Conservation (phyloP, 2,113 vertebrate genomes). For the Lipophrys pholis region DNA sequence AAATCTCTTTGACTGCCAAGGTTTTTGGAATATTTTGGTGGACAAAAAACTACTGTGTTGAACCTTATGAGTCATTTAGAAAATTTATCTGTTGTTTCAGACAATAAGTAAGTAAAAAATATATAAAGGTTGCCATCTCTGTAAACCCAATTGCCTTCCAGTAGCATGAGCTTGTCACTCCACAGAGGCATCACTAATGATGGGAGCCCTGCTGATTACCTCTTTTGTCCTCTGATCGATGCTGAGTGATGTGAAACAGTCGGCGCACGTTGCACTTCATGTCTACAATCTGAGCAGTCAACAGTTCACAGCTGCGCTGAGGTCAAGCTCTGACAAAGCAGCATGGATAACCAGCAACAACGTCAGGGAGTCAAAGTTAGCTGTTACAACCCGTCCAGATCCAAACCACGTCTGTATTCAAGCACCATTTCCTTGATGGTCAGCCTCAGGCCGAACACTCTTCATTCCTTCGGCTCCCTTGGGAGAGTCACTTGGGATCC, state of each 20-base stretch:
- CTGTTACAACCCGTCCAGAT: neutral
- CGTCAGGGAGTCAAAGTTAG: neutral
- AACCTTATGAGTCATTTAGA: constrained; percentile 10
- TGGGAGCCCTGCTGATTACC: no score
- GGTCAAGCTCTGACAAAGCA: no score
- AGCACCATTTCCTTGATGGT: constrained; percentile 42
- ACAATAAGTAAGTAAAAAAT: neutral
- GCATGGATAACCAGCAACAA: neutral
- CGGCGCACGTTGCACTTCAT: no score
- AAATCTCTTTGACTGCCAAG: no score
- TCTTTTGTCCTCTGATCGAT: no score
- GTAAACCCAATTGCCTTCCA: neutral
- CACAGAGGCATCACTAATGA: neutral
- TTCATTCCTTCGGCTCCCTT: constrained; percentile 49
- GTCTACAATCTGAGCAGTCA: neutral
- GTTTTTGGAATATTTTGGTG: neutral
- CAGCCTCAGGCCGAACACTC: constrained; percentile 28
- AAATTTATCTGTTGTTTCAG: neutral
- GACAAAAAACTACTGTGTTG: constrained; percentile 4
- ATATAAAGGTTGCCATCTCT: constrained; percentile 2
- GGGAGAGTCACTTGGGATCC: constrained; percentile 57
- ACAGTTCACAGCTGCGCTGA: neutral
- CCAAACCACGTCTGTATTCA: constrained; percentile 5
- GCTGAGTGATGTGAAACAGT: no score
- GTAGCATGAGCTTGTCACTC: constrained; percentile 4